These are phyloP conservation scores for Zootoca vivipara DNA, from an alignment of 2,113 vertebrate genomes.

Conservation along the genomic window DNA sequence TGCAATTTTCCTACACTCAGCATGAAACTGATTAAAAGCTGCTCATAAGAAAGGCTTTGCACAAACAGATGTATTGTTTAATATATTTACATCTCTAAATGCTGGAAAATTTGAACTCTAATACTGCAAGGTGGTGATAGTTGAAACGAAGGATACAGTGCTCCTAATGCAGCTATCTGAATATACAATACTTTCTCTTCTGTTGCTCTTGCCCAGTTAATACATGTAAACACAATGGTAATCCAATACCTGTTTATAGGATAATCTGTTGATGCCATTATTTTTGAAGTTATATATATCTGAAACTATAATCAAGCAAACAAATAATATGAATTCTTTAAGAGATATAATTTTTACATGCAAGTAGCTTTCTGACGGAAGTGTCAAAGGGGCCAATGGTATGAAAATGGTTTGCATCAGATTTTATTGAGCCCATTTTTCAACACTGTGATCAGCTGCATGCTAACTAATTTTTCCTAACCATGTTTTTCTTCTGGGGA, in stretches of 20 bases:
- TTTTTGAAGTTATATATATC: background rate
- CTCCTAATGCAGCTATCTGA: conserved; percentile 63
- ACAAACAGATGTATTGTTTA: conserved; percentile 73
- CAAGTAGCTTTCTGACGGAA: background rate
- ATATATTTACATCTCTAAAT: conserved; percentile 73
- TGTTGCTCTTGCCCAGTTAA: conserved; percentile 45
- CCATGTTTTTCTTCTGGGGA: conserved; percentile 24
- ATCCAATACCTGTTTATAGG: conserved; percentile 26
- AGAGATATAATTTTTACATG: background rate
- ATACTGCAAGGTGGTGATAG: conserved; percentile 47
- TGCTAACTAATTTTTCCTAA: background rate
- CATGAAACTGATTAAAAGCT: conserved; percentile 82
- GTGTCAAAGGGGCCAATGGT: background rate
- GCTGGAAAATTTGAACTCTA: conserved; percentile 69
- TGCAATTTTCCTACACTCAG: conserved; percentile 81
- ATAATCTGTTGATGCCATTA: background rate
- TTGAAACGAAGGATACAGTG: conserved; percentile 58
- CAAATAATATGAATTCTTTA: fast-evolving
- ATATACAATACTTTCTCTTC: conserved; percentile 59
- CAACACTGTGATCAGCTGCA: background rate
- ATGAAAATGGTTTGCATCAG: conserved; percentile 2
- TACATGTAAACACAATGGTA: conserved; percentile 47
- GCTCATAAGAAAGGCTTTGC: conserved; percentile 67
- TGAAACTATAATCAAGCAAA: background rate
- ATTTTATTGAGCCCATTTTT: background rate